A percentile compares a stretch with the other conserved stretches of the same genome.
Evolutionary conservation across 30 jellyfish, hydroid and myxozoan genomes (phyloP).

Genomic region (Pseudorhiza aurosa): DNA sequence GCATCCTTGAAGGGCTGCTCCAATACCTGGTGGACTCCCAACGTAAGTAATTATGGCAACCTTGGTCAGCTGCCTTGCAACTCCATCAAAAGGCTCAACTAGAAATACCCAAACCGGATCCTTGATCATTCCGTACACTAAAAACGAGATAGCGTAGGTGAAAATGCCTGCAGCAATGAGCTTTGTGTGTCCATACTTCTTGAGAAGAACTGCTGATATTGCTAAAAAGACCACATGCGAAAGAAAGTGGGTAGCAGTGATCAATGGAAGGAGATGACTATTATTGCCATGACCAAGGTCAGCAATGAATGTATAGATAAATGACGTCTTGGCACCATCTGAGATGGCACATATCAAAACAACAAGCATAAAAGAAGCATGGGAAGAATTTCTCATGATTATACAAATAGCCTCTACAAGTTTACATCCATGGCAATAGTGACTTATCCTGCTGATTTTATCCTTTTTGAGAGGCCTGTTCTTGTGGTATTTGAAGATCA

Average conservation of each 20-base stretch:
- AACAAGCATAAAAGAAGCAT: constrained; percentile 59
- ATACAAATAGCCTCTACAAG: constrained; percentile 57
- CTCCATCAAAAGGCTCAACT: constrained; percentile 85
- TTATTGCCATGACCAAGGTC: constrained; percentile 67
- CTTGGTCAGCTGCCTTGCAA: constrained; percentile 52
- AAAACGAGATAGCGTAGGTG: constrained; percentile 59
- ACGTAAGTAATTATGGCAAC: constrained; percentile 79
- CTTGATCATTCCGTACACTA: constrained; percentile 59
- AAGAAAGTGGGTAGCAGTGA: constrained; percentile 69
- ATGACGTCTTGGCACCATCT: constrained; percentile 72
- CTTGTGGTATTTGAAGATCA: constrained; percentile 46
- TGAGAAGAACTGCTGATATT: constrained; percentile 49
- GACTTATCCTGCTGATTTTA: background rate
- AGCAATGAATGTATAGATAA: constrained; percentile 57
- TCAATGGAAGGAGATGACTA: constrained; percentile 35
- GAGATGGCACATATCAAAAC: constrained; percentile 80
- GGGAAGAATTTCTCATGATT: constrained; percentile 22
- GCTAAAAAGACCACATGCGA: constrained; percentile 67
- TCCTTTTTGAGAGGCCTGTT: constrained; percentile 12
- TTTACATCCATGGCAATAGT: constrained; percentile 57
- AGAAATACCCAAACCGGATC: constrained; percentile 72
- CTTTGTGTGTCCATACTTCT: constrained; percentile 44
- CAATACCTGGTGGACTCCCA: constrained; percentile 88
- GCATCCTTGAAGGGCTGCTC: constrained; percentile 89
- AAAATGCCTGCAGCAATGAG: constrained; percentile 69